Evolutionary conservation across 2,888 invertebrate species (phyloP), one percentile per base, ranked within the genome.

Genomic region (Macrophya annulata): DNA sequence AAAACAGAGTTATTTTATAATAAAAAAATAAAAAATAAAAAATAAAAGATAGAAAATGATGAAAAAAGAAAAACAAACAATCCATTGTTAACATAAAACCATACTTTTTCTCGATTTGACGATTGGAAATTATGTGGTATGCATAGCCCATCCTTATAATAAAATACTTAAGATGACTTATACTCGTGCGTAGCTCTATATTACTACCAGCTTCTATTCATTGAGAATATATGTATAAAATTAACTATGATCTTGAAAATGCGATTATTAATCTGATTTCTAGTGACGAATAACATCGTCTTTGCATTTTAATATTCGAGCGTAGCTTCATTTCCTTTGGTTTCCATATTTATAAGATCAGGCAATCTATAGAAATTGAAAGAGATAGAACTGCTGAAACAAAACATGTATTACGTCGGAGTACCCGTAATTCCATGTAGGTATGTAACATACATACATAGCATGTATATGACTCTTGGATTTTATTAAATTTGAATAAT

Each of bases 101-200:
- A 87, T 89, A 90, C 88, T 90, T 89, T 89, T 79, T 48, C 45
- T 25, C 25, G 86, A 88, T 89, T 88, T 87, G 76, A 82, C 37
- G 76, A 84, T 87, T 88, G 87, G 86, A 86, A 85, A 87, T 86
- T 82, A 86, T 88, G 87, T 88, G 88, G 88, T 88, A 88, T 86
- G 88, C 87, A 86, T 90, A 86, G 89, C 87, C 88, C 88, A 89
- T 87, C 87, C 85, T 89, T 89, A 89, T 90, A 90, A 90, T 89
- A 89, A 88, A 89, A 89, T 88, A 89, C 71, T 79, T 9, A 37
- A 59, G 40, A 72, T 40, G 43, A 45, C 48, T 17, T 55, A 21
- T 48, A 9, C 17, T 79, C 51, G 21, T 62, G 31, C 43, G 62
- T 55, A 51, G 15, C 25, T 59, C 37, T 77, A 51, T 25, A 77